A percentile compares a stretch with the other conserved stretches of the same genome.
These are phyloP conservation scores for Protophormia terraenovae DNA, from an alignment of 2,888 invertebrate genomes.

Conservation along the genomic window DNA sequence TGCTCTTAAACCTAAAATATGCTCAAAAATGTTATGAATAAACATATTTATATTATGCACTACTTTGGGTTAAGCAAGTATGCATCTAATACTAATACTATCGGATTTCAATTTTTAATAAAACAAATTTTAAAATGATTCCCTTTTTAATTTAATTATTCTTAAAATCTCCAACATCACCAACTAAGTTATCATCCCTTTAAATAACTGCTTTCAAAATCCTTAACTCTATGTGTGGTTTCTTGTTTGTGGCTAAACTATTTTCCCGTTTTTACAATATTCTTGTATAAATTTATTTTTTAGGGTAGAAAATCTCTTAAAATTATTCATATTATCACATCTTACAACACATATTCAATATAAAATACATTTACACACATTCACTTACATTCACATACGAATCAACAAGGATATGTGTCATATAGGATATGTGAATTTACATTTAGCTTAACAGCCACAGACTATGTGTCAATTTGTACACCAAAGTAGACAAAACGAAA, in stretches of 20 bases:
- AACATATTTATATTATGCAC: too few species aligned
- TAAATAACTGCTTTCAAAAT: neutral
- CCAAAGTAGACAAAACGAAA: neutral
- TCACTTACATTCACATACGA: slow-evolving; percentile 60
- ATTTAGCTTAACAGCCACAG: slow-evolving; percentile 48
- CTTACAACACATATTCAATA: slow-evolving; percentile 71
- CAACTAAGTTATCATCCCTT: neutral
- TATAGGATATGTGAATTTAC: slow-evolving; percentile 42
- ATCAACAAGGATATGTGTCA: slow-evolving; percentile 20
- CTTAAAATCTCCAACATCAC: neutral
- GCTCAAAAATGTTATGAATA: too few species aligned
- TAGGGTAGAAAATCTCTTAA: slow-evolving; percentile 75
- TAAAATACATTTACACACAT: slow-evolving; percentile 45
- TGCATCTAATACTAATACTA: too few species aligned
- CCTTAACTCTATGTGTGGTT: neutral
- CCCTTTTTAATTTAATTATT: too few species aligned
- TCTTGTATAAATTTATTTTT: slow-evolving; percentile 56
- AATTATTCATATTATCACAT: slow-evolving; percentile 80
- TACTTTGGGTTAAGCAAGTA: too few species aligned
- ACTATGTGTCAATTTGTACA: slow-evolving; percentile 68
- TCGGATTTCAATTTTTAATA: too few species aligned
- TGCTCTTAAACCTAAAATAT: too few species aligned
- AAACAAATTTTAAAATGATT: too few species aligned
- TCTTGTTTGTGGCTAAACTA: slow-evolving; percentile 62
- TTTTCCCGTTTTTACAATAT: slow-evolving; percentile 16